Conservation (phyloP, 64 coral and sea anemone genomes). For the Pocillopora verrucosa region DNA sequence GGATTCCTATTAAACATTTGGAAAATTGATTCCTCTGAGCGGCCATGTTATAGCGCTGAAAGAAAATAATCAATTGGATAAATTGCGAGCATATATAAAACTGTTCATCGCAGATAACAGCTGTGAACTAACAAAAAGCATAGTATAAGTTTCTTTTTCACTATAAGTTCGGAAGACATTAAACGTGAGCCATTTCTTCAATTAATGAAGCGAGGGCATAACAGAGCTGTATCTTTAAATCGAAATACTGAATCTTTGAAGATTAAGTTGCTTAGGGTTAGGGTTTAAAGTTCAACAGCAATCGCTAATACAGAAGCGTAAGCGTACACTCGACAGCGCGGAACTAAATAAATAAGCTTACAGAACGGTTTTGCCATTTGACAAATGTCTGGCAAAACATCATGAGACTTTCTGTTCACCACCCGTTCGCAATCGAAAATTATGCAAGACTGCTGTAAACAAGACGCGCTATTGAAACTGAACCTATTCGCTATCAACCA, state of each 20-base stretch:
- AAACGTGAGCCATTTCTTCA: no score
- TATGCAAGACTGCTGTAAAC: slow-evolving; percentile 1
- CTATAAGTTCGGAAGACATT: no score
- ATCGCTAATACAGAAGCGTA: no score
- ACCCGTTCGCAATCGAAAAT: background rate
- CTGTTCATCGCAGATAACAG: background rate
- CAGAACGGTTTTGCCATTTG: background rate
- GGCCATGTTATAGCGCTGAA: background rate
- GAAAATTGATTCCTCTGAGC: background rate
- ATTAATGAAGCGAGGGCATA: no score
- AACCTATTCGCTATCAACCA: background rate
- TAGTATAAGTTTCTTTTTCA: background rate
- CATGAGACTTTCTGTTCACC: background rate
- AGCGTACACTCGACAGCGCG: no score
- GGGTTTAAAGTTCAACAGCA: no score
- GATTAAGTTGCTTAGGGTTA: no score
- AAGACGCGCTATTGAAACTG: background rate
- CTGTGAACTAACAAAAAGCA: background rate
- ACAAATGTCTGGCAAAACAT: background rate
- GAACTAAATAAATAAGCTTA: no score
- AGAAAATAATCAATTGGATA: background rate
- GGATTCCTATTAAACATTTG: background rate
- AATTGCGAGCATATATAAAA: background rate
- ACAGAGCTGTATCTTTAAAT: no score
- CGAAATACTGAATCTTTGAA: no score